Percentiles rank a stretch among this genome's conserved stretches.
These are phyloP conservation scores for Podarcis muralis DNA, from an alignment of 2,113 vertebrate genomes.

Conservation along the genomic window DNA sequence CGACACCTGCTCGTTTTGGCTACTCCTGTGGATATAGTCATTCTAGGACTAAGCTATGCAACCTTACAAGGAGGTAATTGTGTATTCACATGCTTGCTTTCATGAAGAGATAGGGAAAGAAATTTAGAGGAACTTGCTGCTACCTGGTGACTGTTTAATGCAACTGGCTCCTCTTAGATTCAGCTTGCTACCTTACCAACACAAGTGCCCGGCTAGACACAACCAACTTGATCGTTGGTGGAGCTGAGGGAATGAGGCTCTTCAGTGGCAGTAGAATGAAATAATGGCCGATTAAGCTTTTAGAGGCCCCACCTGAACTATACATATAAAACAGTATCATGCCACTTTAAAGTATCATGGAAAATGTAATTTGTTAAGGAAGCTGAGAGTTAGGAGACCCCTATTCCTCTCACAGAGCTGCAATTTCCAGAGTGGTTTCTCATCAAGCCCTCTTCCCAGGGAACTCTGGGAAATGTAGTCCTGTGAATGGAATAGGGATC, in stretches of 20 bases:
- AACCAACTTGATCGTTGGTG: not conserved
- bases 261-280: not conserved
- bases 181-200: not conserved
- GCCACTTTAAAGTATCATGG: no score
- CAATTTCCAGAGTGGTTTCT: no score
- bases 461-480: no score
- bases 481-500: no score
- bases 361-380: no score
- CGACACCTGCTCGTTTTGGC: conserved; percentile 91
- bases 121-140: not conserved
- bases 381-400: no score
- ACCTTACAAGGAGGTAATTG: conserved; percentile 85
- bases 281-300: not conserved
- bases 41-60: conserved; percentile 92
- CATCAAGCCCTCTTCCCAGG: no score
- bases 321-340: no score
- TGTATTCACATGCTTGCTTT: not conserved
- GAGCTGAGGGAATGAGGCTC: not conserved
- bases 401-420: no score
- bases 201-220: not conserved
- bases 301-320: no score
- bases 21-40: conserved; percentile 95
- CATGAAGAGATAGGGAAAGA: not conserved
- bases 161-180: not conserved
- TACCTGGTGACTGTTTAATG: not conserved